Evolutionary conservation across 2,797 vertebrate species (phyloP).

Genomic region (Periparus ater): DNA sequence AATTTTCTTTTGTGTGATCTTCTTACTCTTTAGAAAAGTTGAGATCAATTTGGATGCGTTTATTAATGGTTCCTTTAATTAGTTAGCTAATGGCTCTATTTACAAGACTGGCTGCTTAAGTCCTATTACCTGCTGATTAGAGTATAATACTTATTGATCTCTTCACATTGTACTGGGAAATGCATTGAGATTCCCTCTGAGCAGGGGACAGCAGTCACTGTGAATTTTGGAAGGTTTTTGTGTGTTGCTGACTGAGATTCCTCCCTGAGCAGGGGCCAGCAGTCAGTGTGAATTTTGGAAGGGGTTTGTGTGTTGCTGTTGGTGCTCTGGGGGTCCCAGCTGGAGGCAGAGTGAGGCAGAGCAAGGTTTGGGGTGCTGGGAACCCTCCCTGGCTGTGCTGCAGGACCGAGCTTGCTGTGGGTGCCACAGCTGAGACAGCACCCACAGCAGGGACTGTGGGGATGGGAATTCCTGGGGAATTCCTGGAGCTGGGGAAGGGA

Average conservation of each 20-base stretch:
- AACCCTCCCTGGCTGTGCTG: not conserved
- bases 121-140: not conserved
- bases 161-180: not conserved
- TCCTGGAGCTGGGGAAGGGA: not conserved
- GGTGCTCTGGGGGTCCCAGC: too few species aligned
- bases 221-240: not conserved
- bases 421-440: not conserved
- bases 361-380: not conserved
- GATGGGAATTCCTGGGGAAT: not conserved
- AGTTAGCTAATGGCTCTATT: constrained; percentile 19
- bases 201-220: not conserved
- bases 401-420: too few species aligned
- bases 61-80: constrained; percentile 46
- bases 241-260: too few species aligned
- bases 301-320: too few species aligned
- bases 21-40: not conserved
- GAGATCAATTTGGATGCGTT: not conserved
- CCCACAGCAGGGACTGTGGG: accelerated
- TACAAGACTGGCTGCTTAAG: not conserved
- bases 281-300: too few species aligned
- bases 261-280: too few species aligned
- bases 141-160: not conserved
- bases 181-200: too few species aligned
- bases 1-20: not conserved
- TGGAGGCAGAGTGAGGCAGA: too few species aligned